Evolutionary conservation across 2,888 invertebrate genomes (phyloP).

Genomic region (Elysia crispata): DNA sequence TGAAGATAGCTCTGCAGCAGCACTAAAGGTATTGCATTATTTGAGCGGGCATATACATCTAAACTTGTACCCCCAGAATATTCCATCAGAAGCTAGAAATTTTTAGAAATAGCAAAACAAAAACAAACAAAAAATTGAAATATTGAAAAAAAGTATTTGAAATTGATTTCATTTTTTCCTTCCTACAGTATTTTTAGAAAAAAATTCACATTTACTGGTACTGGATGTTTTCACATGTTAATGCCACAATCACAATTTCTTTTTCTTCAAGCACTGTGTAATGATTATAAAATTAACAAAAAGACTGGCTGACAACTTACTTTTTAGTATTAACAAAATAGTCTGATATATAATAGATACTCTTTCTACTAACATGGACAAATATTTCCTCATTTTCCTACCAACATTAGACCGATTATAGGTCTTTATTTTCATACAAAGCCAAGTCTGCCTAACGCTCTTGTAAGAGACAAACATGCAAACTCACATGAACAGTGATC

Average conservation of each 20-base stretch:
- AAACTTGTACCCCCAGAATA: slow-evolving; percentile 77
- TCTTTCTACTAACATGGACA: too few species aligned
- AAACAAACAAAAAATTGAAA: background rate
- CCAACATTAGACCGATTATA: too few species aligned
- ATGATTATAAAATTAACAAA: too few species aligned
- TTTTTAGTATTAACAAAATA: too few species aligned
- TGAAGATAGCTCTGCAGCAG: slow-evolving; percentile 84
- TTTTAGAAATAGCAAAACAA: background rate
- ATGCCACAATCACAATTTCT: too few species aligned
- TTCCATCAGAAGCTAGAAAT: slow-evolving; percentile 77
- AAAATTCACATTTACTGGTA: background rate
- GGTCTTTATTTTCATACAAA: background rate
- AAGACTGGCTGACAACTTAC: too few species aligned
- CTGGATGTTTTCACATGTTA: too few species aligned
- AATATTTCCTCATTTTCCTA: too few species aligned
- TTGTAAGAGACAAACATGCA: slow-evolving; percentile 10
- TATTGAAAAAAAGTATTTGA: too few species aligned
- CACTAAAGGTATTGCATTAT: slow-evolving; percentile 80
- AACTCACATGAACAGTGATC: slow-evolving; percentile 83
- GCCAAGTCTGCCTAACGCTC: background rate
- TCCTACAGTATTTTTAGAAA: background rate
- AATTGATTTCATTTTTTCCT: too few species aligned
- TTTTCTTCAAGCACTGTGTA: too few species aligned
- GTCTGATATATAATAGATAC: too few species aligned
- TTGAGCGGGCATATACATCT: slow-evolving; percentile 80